Conservation (phyloP, 2,113 vertebrate genomes). For the Plecturocebus donacophilus region DNA sequence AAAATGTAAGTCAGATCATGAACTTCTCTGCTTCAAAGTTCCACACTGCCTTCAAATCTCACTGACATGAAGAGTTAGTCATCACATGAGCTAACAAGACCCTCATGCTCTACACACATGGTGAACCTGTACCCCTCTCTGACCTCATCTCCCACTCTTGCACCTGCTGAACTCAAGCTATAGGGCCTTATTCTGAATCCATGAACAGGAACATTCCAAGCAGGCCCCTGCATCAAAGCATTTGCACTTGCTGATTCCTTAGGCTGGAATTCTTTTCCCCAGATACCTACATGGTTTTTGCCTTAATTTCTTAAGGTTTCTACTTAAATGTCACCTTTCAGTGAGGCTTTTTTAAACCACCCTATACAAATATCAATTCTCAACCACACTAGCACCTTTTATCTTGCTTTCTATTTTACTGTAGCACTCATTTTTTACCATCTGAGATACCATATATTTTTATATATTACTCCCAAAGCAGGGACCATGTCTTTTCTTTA, state of each 20-base stretch:
- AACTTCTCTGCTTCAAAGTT: not conserved
- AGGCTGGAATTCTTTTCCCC: not conserved
- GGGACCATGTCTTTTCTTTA: not conserved
- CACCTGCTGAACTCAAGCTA: not conserved
- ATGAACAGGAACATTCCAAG: not conserved
- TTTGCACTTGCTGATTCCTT: constrained; percentile 9
- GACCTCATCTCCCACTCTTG: not conserved
- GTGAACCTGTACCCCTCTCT: not conserved
- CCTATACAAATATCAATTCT: not conserved
- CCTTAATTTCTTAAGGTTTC: constrained; percentile 36
- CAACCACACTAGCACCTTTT: not conserved
- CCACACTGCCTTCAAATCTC: not conserved
- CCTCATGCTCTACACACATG: not conserved
- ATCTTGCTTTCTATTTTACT: not conserved
- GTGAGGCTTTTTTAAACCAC: not conserved
- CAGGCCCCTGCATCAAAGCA: not conserved
- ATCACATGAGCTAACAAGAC: not conserved
- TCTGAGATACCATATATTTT: not conserved
- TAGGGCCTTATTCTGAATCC: not conserved
- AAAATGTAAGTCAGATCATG: not conserved
- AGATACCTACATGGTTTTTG: not conserved
- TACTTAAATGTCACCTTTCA: constrained; percentile 33
- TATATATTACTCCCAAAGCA: not conserved
- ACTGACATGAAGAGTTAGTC: not conserved
- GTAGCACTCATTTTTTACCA: not conserved